Base-by-base conservation (phyloP, 1,140 invertebrate species). In the Bilobella aurantiaca region DNA sequence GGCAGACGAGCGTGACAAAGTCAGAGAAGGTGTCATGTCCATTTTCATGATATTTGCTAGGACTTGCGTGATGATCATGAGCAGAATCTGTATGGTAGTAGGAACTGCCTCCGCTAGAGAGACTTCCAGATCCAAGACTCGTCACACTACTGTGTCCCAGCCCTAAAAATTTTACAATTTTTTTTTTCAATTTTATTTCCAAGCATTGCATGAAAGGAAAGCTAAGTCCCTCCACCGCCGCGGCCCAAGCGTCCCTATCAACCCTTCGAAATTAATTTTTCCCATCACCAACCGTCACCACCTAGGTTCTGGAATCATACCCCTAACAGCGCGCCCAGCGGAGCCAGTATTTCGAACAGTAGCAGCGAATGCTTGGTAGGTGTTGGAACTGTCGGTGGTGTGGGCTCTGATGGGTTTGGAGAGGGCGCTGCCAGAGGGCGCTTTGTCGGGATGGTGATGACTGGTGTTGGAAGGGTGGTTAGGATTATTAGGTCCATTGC, bases 1-100 rank as follows among this genome's bases (percentile, higher is more conserved):
- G 92, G 76, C 93, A 96, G 53, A 96, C 93, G 74, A 96, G 91
- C 32, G 92, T 96, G 32, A 96, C 93, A 79, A 96, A 96, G 78
- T 97, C 93, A 0, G 91, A 90, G 63, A 97, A 85, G 0, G 90
- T 93, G 77, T 96, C 93, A 77, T 93, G 88, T 32, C 87, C 86
- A 74, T 89, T 88, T 74, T 89, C 87, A 30, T 88, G 86, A 73
- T 90, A 90, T 76, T 89, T 89, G 57, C 84, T 84, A 65, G 86
- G 83, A 65, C 82, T 83, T 63, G 81, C 76, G 30, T 82, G 78
- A 63, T 73, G 74, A 21, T 72, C 75, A 29, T 70, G 71, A 63
- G 82, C 78, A 71, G 85, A 81, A 64, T 83, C 81, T 62, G 84
- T 81, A 68, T 82, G 82, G 72, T 85, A 83, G 67, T 85, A 84